Base-by-base conservation (phyloP, 1,140 invertebrate species). In the Drosophila asahinai region DNA sequence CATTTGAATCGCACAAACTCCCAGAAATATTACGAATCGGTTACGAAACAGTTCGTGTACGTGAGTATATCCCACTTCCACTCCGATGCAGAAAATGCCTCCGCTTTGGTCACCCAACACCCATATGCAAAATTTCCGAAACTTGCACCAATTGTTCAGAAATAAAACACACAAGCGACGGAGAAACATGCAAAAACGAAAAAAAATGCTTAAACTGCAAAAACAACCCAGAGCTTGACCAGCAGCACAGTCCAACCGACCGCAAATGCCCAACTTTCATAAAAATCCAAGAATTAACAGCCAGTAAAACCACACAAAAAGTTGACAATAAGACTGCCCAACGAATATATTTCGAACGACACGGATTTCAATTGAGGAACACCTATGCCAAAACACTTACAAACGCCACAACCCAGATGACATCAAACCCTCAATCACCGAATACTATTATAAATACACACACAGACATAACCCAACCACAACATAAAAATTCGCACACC, bases 221-320 rank as follows among this genome's bases (percentile, higher is more conserved):
- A 36, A 36, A 36, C 9, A 36, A 36, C 33, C 9, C 33, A 36
- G 33, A 36, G 11, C 33, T 36, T 27, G 27, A 7, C 27, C 6
- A 27, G 5, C 27, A 27, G 27, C 27, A 27, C 5, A 6, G 27
- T 4, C 27, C 27, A 17, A 11, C 40, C 5, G 47, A 51, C 45
- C 33, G 15, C 33, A 60, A 67, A 67, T 67, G 22, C 36, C 64
- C 45, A 8, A 59, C 43, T 5, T 67, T 67, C 43, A 6, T 59
- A 49, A 67, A 59, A 67, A 17, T 49, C 15, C 33, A 59, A 27
- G 33, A 59, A 58, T 11, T 66, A 36, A 48, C 33, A 25, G 45
- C 36, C 6, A 59, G 59, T 30, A 49, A 66, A 66, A 59, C 64
- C 30, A 59, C 57, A 58, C 43, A 49, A 49, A 67, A 67, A 59